phyloP scores from a whole-genome alignment of 2,113 vertebrate genomes.

The Monopterus albus region DNA sequence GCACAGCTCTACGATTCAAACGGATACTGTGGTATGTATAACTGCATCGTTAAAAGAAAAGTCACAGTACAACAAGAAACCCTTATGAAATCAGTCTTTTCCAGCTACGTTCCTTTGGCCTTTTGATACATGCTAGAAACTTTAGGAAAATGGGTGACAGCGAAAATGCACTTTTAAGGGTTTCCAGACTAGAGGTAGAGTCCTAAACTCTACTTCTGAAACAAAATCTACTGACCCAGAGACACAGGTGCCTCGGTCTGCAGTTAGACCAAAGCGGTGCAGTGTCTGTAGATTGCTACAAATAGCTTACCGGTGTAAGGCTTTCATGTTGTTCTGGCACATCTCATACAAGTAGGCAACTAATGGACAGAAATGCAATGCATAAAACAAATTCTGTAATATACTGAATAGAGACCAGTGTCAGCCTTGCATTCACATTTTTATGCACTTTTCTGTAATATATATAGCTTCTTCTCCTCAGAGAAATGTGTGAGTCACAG shows the following conservation, averaged over 20 bases:
- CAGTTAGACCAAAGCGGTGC: conserved; percentile 25
- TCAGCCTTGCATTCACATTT: conserved; percentile 75
- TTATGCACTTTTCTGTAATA: conserved; percentile 55
- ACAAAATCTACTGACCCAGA: conserved; percentile 41
- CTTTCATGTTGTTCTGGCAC: conserved; percentile 61
- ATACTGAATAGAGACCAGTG: conserved; percentile 64
- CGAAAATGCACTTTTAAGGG: conserved; percentile 53
- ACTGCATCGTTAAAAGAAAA: conserved; percentile 71
- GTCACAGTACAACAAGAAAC: conserved; percentile 78
- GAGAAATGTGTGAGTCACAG: conserved; percentile 52
- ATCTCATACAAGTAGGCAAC: conserved; percentile 58
- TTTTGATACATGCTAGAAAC: conserved; percentile 62
- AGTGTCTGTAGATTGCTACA: conserved; percentile 56
- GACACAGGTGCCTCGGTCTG: conserved; percentile 27
- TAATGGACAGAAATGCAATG: conserved; percentile 62
- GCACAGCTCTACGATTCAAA: conserved; percentile 66
- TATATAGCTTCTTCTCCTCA: conserved; percentile 65
- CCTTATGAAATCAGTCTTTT: conserved; percentile 67
- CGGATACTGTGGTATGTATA: conserved; percentile 64
- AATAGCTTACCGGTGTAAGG: conserved; percentile 57
- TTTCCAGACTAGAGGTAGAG: conserved; percentile 45
- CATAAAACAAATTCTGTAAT: conserved; percentile 61
- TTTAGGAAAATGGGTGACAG: conserved; percentile 59
- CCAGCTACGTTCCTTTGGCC: conserved; percentile 79
- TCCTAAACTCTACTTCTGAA: conserved; percentile 19